These are phyloP conservation scores for Chrysochloris asiatica DNA, from an alignment of 2,113 vertebrate species.

Conservation along the genomic window DNA sequence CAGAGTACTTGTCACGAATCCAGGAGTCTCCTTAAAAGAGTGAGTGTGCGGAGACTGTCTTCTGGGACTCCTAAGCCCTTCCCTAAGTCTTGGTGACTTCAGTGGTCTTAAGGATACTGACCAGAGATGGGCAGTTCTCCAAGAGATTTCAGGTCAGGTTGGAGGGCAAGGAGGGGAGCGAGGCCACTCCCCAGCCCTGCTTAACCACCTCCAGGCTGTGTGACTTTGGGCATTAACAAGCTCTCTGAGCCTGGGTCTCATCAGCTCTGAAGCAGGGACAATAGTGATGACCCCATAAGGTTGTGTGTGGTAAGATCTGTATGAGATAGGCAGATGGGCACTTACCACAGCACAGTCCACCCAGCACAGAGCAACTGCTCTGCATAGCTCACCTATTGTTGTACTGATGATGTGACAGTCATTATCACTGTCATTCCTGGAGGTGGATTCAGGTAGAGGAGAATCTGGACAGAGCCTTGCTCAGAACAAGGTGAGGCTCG, in stretches of 20 bases:
- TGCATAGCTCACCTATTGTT: neutral
- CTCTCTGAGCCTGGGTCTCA: neutral
- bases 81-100: neutral
- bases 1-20: fast-evolving
- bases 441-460: neutral
- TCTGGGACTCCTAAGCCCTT: neutral
- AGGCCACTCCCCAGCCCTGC: neutral
- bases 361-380: neutral
- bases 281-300: neutral
- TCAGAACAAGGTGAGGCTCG: neutral
- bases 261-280: neutral
- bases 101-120: neutral
- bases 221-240: neutral
- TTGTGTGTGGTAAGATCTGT: fast-evolving
- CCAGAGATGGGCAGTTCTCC: neutral
- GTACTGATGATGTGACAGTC: neutral
- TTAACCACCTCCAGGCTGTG: neutral
- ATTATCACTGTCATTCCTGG: neutral
- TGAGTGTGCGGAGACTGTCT: fast-evolving
- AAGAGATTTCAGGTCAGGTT: neutral
- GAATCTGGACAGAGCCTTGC: neutral
- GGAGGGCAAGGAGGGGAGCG: neutral
- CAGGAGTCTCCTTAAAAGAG: neutral
- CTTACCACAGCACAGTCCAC: too few species aligned
- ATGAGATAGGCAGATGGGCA: neutral